Conservation (phyloP, 2,797 vertebrate genomes). For the Acipenser oxyrinchus region DNA sequence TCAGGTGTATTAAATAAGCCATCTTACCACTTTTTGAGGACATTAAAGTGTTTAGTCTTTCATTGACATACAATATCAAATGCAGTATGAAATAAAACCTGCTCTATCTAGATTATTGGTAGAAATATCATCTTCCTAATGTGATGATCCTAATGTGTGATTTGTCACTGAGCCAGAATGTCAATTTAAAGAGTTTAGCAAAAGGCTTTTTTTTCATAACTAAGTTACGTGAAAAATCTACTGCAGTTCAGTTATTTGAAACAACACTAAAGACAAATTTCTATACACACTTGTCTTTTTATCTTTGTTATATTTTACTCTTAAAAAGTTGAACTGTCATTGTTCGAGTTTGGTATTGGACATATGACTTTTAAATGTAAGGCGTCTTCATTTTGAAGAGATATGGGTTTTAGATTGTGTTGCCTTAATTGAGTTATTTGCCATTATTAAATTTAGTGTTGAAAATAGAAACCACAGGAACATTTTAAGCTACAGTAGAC, state of each 20-base stretch:
- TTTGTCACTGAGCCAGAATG: no score
- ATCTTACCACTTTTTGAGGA: no score
- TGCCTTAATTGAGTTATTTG: constrained; percentile 31
- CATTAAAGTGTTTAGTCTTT: no score
- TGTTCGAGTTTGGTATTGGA: constrained; percentile 18
- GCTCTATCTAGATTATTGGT: no score
- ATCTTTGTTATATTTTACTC: background rate
- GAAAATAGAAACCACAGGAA: background rate
- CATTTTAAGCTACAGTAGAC: constrained; percentile 41
- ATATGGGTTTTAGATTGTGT: constrained; percentile 25
- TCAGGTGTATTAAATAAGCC: no score
- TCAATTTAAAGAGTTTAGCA: no score
- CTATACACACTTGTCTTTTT: background rate
- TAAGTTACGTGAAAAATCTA: background rate
- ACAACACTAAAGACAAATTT: background rate
- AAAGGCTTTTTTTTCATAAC: no score
- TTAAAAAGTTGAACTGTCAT: background rate
- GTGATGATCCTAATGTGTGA: no score
- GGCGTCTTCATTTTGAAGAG: constrained; percentile 36
- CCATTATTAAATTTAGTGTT: constrained; percentile 34
- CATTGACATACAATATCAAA: no score
- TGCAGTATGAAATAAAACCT: no score
- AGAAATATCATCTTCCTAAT: no score
- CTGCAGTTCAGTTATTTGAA: background rate
- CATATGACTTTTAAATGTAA: constrained; percentile 32